phyloP scores from a whole-genome alignment of 1,140 invertebrate species.

The Lucilia cuprina region DNA sequence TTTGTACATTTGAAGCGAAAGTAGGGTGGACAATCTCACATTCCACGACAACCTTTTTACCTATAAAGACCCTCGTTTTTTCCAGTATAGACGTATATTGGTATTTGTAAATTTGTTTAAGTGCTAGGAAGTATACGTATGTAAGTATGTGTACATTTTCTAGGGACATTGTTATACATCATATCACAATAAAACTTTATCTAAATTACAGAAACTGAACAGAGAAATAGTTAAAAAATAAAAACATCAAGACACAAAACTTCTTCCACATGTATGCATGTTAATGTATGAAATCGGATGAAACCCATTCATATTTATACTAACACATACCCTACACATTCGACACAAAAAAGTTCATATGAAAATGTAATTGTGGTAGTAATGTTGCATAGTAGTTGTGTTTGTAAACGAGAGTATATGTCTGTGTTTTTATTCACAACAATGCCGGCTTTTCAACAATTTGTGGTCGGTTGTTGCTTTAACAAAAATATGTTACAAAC shows the following conservation, averaged over 20 bases:
- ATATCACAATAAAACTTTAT: conserved; percentile 28
- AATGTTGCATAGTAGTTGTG: background rate
- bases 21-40: too few relatives aligned
- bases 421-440: conserved; percentile 25
- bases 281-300: background rate
- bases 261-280: background rate
- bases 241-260: background rate
- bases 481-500: conserved; percentile 31
- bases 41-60: too few relatives aligned
- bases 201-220: conserved; percentile 7
- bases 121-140: background rate
- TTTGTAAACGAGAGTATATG: background rate
- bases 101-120: background rate
- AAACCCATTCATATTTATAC: background rate
- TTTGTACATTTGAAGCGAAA: too few relatives aligned
- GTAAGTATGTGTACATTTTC: background rate
- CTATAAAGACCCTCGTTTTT: too few relatives aligned
- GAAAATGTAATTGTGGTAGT: conserved; percentile 25
- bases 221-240: background rate
- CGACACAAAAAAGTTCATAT: background rate
- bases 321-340: background rate
- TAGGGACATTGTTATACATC: conserved; percentile 18
- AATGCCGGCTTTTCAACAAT: conserved; percentile 33
- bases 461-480: conserved; percentile 32
- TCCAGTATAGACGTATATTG: background rate